Percentiles rank a stretch among this genome's conserved stretches.
Evolutionary conservation across 2,797 vertebrate species (phyloP).

Genomic region (Gobio occitaniae): DNA sequence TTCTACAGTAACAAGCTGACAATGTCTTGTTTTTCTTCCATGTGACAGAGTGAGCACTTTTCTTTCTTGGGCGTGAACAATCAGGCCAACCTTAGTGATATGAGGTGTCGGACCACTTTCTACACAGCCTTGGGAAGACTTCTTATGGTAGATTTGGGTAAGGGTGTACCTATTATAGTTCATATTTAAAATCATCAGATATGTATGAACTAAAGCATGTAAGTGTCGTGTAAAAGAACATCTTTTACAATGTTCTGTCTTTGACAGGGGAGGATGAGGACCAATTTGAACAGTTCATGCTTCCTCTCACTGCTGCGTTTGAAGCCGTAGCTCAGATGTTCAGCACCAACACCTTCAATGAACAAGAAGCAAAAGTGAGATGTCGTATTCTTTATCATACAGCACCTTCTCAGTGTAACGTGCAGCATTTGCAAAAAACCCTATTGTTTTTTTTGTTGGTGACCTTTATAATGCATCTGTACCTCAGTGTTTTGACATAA

Average conservation of each 20-base stretch:
- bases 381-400: neutral
- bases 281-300: slow-evolving; percentile 98
- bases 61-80: slow-evolving; percentile 99
- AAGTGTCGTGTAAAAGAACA: neutral
- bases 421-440: neutral
- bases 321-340: slow-evolving; percentile 97
- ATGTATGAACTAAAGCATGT: neutral
- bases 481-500: neutral
- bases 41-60: slow-evolving; percentile 96
- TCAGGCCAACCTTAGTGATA: slow-evolving; percentile 97
- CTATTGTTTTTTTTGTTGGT: neutral
- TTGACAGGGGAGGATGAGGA: slow-evolving; percentile 93
- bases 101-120: slow-evolving; percentile 98
- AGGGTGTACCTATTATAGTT: neutral
- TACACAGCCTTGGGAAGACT: slow-evolving; percentile 97
- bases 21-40: neutral
- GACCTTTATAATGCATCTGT: neutral
- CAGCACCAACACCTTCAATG: slow-evolving; percentile 96
- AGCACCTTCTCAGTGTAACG: neutral
- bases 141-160: slow-evolving; percentile 98
- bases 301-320: slow-evolving; percentile 95
- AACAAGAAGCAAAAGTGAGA: slow-evolving; percentile 95
- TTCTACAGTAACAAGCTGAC: neutral
- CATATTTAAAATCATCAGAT: neutral
- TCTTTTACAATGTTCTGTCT: neutral